phyloP scores from a whole-genome alignment of 2,113 vertebrate species.

The Seriola rivoliana region DNA sequence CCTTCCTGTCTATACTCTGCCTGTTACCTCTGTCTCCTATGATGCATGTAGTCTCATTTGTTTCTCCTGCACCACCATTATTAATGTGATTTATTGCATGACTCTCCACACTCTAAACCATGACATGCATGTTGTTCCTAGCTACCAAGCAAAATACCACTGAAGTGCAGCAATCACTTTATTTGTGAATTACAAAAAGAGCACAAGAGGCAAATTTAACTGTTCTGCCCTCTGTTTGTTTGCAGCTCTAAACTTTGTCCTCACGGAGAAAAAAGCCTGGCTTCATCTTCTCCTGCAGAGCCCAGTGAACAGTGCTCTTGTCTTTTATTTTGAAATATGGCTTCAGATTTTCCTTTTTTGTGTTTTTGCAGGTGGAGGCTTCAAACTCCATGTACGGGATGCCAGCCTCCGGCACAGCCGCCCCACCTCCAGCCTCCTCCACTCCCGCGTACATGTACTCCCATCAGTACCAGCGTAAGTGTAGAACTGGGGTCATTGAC shows the following conservation, averaged over 20 bases:
- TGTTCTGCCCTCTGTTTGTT: background rate
- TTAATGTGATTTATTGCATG: background rate
- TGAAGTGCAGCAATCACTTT: background rate
- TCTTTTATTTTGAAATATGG: background rate
- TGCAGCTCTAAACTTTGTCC: too few species aligned
- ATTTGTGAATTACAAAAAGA: background rate
- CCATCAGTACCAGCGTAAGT: conserved; percentile 93
- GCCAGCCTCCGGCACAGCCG: conserved; percentile 73
- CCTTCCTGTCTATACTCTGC: background rate
- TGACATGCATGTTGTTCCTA: background rate
- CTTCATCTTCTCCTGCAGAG: background rate
- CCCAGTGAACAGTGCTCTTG: background rate
- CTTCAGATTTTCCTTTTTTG: background rate
- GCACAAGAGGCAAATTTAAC: background rate
- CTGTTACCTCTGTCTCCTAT: background rate
- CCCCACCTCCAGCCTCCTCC: conserved; percentile 74
- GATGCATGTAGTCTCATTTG: conserved; percentile 9
- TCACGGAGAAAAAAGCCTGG: too few species aligned
- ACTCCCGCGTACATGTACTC: conserved; percentile 83
- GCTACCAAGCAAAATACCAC: background rate
- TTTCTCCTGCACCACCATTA: background rate
- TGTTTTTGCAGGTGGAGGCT: conserved; percentile 85
- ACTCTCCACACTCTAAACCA: background rate
- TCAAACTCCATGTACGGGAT: conserved; percentile 86
- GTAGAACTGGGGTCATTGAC: background rate